Evolutionary conservation across 2,113 vertebrate genomes (phyloP), one percentile per base, ranked within the genome.

Genomic region (Psettodes erumei): DNA sequence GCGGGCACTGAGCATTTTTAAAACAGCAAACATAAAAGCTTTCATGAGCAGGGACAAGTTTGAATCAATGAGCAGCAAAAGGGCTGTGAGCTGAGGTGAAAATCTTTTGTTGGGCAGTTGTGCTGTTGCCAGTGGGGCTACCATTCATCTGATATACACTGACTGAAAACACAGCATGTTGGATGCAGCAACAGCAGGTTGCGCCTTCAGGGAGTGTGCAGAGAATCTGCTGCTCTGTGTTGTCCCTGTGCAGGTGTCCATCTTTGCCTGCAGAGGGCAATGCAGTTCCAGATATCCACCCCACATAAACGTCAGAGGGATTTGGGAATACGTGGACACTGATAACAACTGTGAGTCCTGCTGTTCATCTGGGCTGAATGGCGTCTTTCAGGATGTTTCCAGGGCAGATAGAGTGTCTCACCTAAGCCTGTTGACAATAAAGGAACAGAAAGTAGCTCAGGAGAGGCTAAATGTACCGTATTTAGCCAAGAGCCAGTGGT

Each of bases 211-310:
- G 73, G 59, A 48, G 47, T 5, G 15, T 4, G 42, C 55, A 53
- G 15, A 32, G 19, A 66, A 43, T 50, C 45, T 71, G 42, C 53
- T 42, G 35, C 64, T 71, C 27, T 40, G 13, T 13, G 43, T 10
- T 11, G 21, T 16, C 16, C 5, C 42, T 2, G 5, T 71, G 73
- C 58, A 71, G 25, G 0, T 25, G 18, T 19, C 2, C n/a, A n/a
- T 4, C 11, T 1, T 1, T 3, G 42, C 83, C 90, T 72, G 77
- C 69, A 90, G 90, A 69, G 81, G 89, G 88, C 90, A 90, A 2
- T 84, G 79, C 68, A 73, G 82, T 68, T 33, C 71, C 71, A 86
- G 71, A 16, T 66, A 86, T 76, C 12, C 11, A 19, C 48, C 2
- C 0, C 0, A 13, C 13, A 38, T 1, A 6, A 3, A 30, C 3